A percentile compares a stretch with the other conserved stretches of the same genome.
Evolutionary conservation across 2,888 invertebrate species (phyloP).

Genomic region (Chaitophorus viminalis): DNA sequence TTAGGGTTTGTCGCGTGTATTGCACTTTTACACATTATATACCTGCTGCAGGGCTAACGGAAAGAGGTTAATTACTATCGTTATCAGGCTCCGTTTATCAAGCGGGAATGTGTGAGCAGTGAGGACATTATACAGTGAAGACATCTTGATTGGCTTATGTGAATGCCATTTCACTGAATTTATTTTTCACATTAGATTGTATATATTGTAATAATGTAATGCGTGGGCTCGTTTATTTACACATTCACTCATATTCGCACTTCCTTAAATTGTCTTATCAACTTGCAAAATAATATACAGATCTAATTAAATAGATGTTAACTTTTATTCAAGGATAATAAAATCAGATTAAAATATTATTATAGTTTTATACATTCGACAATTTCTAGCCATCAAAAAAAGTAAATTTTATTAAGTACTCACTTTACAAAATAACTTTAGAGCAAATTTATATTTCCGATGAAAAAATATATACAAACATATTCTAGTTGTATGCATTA

Average conservation of each 20-base stretch:
- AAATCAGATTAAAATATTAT: not conserved
- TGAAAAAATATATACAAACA: too few species aligned
- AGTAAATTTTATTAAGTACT: too few species aligned
- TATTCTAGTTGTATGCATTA: too few species aligned
- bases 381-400: too few species aligned
- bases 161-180: not conserved
- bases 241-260: too few species aligned
- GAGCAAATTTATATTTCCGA: too few species aligned
- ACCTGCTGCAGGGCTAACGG: not conserved
- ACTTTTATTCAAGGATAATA: not conserved
- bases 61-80: conserved; percentile 17
- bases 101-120: not conserved
- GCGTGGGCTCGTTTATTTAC: not conserved
- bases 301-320: too few species aligned
- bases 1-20: conserved; percentile 35
- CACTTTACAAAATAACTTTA: too few species aligned
- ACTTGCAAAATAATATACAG: too few species aligned
- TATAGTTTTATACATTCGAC: too few species aligned
- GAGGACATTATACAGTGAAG: not conserved
- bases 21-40: conserved; percentile 14
- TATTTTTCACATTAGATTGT: not conserved
- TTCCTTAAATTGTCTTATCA: too few species aligned
- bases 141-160: conserved; percentile 1
- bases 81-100: not conserved
- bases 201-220: too few species aligned